Base-by-base conservation (phyloP, 1,140 invertebrate species). In the Diachasmimorpha longicaudata region DNA sequence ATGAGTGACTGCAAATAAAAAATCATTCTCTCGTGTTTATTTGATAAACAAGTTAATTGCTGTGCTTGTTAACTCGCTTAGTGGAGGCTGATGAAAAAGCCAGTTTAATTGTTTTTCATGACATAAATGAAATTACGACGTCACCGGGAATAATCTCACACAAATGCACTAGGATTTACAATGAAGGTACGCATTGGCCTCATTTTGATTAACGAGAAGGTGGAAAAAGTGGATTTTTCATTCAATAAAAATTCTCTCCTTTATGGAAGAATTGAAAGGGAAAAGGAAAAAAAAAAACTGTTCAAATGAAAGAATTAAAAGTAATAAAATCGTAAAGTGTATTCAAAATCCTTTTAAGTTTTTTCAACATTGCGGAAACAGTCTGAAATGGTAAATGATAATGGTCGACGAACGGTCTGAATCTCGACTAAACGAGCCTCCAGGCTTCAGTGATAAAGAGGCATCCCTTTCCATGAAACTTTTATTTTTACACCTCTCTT, bases 351-450 rank as follows among this genome's bases (percentile, higher is more conserved):
- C 58, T 63, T 31, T 63, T 25, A 25, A 63, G 58, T 63, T 63
- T 63, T 52, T 52, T 52, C 16, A 52, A 25, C 21, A 63, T 25
- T 63, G 21, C 19, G 23, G 58, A 63, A 63, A 63, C 10, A 31
- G 58, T 31, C 58, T 25, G 58, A 63, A 42, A 63, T 19, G 58
- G 19, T 25, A 23, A 23, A 63, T 63, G 58, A 63, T 63, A 63
- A 63, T 63, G 23, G 58, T 63, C 58, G 8, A 63, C 58, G 58
- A 14, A 10, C 58, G 21, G 58, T 63, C 23, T 23, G 58, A 63
- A 63, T 63, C 58, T 63, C 58, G 58, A 63, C 21, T 63, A 63
- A 63, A 63, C 58, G 58, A 63, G 58, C 19, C 58, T 63, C 14
- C 21, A 23, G 58, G 58, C 58, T 25, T 25, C 23, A 31, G 23